These are phyloP conservation scores for Mesocricetus auratus DNA, from an alignment of 2,113 vertebrate species.

Conservation along the genomic window DNA sequence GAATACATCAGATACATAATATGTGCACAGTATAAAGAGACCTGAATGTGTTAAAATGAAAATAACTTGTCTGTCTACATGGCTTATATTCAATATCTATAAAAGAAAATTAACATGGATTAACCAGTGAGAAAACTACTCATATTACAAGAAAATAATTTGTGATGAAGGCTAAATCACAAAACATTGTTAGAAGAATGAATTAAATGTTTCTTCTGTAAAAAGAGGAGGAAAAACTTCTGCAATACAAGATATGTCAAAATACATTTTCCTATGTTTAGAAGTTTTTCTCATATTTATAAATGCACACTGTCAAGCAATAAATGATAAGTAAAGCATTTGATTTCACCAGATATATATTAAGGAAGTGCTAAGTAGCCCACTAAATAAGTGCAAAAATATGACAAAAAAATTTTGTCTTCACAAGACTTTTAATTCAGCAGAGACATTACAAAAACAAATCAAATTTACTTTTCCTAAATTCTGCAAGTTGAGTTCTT, in stretches of 20 bases:
- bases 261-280: background rate
- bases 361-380: background rate
- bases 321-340: background rate
- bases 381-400: background rate
- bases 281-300: background rate
- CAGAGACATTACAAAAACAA: background rate
- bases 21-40: background rate
- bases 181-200: background rate
- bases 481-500: background rate
- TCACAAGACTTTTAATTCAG: background rate
- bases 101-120: background rate
- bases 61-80: background rate
- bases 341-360: background rate
- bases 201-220: background rate
- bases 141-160: background rate
- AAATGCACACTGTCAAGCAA: background rate
- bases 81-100: background rate
- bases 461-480: constrained; percentile 42
- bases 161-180: background rate
- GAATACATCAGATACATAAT: background rate
- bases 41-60: background rate
- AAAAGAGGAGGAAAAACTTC: background rate
- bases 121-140: background rate
- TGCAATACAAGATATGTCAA: background rate
- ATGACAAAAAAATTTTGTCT: background rate